phyloP scores from a whole-genome alignment of 2,797 vertebrate species.

The Lepidocolaptes lacrymiger region DNA sequence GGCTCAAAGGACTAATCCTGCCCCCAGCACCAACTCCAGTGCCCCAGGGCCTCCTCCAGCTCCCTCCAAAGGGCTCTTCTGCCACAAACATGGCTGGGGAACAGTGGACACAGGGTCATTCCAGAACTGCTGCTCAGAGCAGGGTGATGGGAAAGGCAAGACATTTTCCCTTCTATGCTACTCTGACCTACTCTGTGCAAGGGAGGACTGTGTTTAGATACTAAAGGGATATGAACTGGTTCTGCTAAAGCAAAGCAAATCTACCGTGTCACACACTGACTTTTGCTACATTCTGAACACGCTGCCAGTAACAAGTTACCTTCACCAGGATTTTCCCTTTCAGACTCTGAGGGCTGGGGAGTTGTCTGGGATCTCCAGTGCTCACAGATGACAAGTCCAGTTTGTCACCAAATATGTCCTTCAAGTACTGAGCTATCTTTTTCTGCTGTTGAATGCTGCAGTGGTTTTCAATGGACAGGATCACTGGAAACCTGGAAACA shows the following conservation, averaged over 20 bases:
- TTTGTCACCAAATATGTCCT: constrained; percentile 91
- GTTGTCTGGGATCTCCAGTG: constrained; percentile 83
- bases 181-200: background rate
- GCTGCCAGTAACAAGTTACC: constrained; percentile 73
- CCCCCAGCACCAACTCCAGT: background rate
- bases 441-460: constrained; percentile 95
- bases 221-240: background rate
- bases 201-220: background rate
- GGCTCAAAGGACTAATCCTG: background rate
- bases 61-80: constrained; percentile 10
- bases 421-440: constrained; percentile 94
- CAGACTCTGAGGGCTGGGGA: constrained; percentile 91
- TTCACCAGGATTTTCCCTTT: constrained; percentile 97
- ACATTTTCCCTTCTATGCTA: background rate
- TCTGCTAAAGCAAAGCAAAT: background rate
- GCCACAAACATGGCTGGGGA: background rate
- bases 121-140: constrained; percentile 5
- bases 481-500: constrained; percentile 88
- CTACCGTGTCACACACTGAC: background rate
- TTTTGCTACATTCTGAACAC: background rate
- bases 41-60: background rate
- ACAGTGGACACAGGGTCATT: background rate
- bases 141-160: background rate
- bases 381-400: constrained; percentile 86
- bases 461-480: constrained; percentile 97